phyloP scores from a whole-genome alignment of 2,797 vertebrate species.

The Dendrocincla fuliginosa region DNA sequence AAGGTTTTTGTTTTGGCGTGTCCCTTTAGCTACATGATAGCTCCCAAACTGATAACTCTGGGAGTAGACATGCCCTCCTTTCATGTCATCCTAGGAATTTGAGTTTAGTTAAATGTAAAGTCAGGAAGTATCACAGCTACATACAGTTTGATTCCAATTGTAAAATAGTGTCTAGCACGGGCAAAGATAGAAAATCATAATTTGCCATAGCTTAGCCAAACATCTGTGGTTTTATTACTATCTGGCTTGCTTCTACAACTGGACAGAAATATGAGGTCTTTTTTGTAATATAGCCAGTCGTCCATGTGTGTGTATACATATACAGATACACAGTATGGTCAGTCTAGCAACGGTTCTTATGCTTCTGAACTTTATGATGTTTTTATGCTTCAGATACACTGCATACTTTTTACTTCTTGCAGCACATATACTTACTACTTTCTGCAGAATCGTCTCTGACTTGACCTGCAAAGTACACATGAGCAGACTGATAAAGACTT shows the following conservation, averaged over 20 bases:
- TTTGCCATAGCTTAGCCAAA: not conserved
- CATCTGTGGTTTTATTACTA: not conserved
- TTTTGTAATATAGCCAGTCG: not conserved
- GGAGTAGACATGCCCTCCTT: not conserved
- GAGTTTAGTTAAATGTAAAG: not conserved
- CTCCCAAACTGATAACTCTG: not conserved
- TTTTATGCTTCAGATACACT: not conserved
- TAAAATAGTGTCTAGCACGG: not conserved
- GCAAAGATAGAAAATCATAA: not conserved
- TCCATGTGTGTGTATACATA: not conserved
- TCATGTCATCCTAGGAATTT: not conserved
- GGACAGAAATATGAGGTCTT: accelerated
- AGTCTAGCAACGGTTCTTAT: not conserved
- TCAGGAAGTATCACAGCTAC: not conserved
- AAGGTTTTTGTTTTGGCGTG: not conserved
- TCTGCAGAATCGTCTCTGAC: not conserved
- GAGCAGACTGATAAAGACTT: not conserved
- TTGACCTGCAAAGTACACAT: not conserved
- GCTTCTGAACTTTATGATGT: not conserved
- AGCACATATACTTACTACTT: not conserved
- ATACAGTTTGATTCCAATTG: not conserved
- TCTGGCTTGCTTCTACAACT: not conserved
- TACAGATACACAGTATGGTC: no score
- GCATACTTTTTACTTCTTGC: not conserved
- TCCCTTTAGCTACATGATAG: not conserved